These are phyloP conservation scores for Aldabrachelys gigantea DNA, from an alignment of 2,113 vertebrate genomes.

Conservation along the genomic window DNA sequence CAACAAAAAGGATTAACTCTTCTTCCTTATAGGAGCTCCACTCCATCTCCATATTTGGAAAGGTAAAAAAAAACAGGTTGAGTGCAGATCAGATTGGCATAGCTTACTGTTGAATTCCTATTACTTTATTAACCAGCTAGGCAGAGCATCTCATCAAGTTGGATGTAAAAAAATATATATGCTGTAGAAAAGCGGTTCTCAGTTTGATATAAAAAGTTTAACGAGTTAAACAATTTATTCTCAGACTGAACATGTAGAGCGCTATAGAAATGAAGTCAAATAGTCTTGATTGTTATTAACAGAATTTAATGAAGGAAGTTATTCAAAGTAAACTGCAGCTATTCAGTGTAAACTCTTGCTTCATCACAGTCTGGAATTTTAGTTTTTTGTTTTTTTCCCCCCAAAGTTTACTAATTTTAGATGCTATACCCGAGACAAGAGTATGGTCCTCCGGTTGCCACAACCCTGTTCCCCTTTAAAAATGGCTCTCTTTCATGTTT, in stretches of 20 bases:
- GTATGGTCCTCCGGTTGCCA: background rate
- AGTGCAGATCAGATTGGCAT: constrained; percentile 62
- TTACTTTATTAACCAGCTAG: too few relatives aligned
- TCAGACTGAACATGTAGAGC: too few relatives aligned
- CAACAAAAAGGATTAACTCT: constrained; percentile 7
- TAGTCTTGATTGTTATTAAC: background rate
- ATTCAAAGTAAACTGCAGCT: background rate
- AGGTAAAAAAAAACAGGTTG: background rate
- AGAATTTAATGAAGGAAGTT: background rate
- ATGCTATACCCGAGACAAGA: fast-evolving
- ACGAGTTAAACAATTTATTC: background rate
- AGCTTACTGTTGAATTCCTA: constrained; percentile 38
- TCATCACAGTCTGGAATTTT: background rate
- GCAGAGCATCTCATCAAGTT: background rate
- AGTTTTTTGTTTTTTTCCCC: background rate
- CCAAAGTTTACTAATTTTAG: background rate
- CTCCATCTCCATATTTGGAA: constrained; percentile 12
- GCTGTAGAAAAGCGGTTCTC: background rate
- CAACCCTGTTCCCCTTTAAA: background rate
- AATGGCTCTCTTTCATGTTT: background rate
- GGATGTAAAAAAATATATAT: constrained; percentile 40
- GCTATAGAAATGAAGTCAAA: background rate
- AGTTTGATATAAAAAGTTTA: background rate
- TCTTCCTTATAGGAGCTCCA: constrained; percentile 14
- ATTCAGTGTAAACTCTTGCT: background rate